Conservation (phyloP, 2,888 invertebrate genomes). For the Pollenia amentaria region DNA sequence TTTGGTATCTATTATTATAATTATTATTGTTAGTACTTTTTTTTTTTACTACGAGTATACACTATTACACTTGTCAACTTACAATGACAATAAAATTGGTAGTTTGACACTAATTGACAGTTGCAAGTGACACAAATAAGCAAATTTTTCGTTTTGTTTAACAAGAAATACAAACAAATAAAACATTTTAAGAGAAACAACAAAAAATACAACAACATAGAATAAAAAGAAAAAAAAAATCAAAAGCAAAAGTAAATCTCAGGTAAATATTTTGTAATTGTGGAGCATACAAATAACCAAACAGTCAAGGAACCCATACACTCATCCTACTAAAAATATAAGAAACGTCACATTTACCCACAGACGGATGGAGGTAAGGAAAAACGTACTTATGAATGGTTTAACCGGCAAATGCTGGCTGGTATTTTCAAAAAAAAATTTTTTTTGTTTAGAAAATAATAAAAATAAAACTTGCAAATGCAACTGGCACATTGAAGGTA, state of each 20-base stretch:
- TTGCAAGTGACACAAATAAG: slow-evolving; percentile 76
- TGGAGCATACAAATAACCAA: slow-evolving; percentile 46
- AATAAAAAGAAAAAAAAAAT: neutral
- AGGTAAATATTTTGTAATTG: slow-evolving; percentile 64
- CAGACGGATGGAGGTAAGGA: neutral
- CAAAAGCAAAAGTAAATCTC: slow-evolving; percentile 42
- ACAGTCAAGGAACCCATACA: slow-evolving; percentile 5
- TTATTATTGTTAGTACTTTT: slow-evolving; percentile 20
- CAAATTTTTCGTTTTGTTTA: slow-evolving; percentile 73
- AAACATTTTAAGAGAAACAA: slow-evolving; percentile 33
- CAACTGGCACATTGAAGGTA: slow-evolving; percentile 47
- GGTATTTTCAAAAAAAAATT: no score
- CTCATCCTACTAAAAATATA: slow-evolving; percentile 44
- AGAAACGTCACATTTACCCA: slow-evolving; percentile 18
- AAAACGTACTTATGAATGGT: neutral
- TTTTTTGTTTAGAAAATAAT: slow-evolving; percentile 17
- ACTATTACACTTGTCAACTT: slow-evolving; percentile 74
- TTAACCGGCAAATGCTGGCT: neutral
- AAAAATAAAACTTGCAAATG: slow-evolving; percentile 26
- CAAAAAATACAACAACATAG: slow-evolving; percentile 10
- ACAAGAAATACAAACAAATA: slow-evolving; percentile 54
- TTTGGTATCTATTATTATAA: slow-evolving; percentile 33
- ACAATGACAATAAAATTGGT: slow-evolving; percentile 76
- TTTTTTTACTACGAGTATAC: slow-evolving; percentile 17
- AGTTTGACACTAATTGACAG: slow-evolving; percentile 78